Evolutionary conservation across 2,888 invertebrate genomes (phyloP).

Genomic region (Scaptomyza tumidula): DNA sequence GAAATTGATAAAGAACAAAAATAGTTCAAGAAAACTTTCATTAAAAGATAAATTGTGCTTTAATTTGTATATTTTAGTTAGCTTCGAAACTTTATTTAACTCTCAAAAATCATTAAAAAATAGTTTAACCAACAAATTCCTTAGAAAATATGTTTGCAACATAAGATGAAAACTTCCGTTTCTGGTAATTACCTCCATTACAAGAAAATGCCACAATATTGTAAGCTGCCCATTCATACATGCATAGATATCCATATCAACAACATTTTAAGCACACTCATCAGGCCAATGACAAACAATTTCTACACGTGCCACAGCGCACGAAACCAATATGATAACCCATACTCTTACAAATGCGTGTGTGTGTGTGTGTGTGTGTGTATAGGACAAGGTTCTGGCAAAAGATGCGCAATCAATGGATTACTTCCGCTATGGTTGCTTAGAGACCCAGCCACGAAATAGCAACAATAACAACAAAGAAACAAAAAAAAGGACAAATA

Average conservation of each 20-base stretch:
- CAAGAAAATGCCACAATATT: background rate
- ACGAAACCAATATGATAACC: conserved; percentile 49
- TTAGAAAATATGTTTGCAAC: background rate
- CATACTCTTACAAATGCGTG: background rate
- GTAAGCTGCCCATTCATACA: conserved; percentile 9
- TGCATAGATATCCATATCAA: conserved; percentile 43
- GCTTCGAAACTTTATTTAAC: too few relatives aligned
- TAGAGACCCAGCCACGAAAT: conserved; percentile 46
- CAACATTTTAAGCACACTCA: conserved; percentile 62
- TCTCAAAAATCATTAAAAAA: background rate
- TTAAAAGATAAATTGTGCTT: background rate
- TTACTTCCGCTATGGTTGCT: conserved; percentile 69
- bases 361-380: background rate
- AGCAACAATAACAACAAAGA: conserved; percentile 31
- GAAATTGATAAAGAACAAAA: background rate
- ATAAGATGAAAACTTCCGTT: background rate
- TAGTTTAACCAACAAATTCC: background rate
- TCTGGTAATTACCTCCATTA: conserved; percentile 26
- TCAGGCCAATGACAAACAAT: conserved; percentile 57
- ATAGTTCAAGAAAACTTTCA: background rate
- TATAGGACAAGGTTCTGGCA: conserved; percentile 23
- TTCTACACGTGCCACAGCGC: conserved; percentile 53
- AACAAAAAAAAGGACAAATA: conserved; percentile 20
- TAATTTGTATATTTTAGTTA: too few relatives aligned
- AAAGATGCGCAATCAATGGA: conserved; percentile 67